Percentiles rank a stretch among this genome's conserved stretches.
Conservation (phyloP, 1,140 invertebrate genomes). For the Hydropsyche tenuis region DNA sequence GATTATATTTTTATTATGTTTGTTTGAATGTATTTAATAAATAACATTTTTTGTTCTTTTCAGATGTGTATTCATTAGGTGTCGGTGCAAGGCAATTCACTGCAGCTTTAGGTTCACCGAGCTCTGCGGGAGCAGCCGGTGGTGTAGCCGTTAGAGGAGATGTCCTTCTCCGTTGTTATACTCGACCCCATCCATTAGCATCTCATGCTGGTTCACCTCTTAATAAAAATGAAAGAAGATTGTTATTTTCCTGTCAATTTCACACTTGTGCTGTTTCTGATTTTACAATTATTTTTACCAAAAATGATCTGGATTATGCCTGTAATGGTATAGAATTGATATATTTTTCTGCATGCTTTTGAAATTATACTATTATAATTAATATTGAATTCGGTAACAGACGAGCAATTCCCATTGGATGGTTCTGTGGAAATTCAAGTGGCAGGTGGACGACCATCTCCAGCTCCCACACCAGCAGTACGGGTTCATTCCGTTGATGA, state of each 20-base stretch:
- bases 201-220: constrained; percentile 48
- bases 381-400: constrained; percentile 53
- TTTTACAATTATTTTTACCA: constrained; percentile 81
- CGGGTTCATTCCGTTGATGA: constrained; percentile 72
- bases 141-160: constrained; percentile 83
- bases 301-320: constrained; percentile 85
- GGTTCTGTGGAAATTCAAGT: constrained; percentile 83
- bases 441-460: constrained; percentile 65
- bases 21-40: neutral
- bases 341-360: neutral
- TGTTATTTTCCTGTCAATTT: constrained; percentile 84
- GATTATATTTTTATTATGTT: neutral
- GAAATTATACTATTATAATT: neutral
- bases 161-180: constrained; percentile 89
- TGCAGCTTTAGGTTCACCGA: constrained; percentile 68
- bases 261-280: constrained; percentile 90
- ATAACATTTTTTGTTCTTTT: constrained; percentile 43
- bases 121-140: constrained; percentile 70
- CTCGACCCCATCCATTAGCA: constrained; percentile 63
- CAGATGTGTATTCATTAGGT: constrained; percentile 75
- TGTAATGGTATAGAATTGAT: constrained; percentile 67
- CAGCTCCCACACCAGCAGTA: constrained; percentile 75
- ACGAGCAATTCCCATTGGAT: constrained; percentile 72
- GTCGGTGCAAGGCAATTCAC: constrained; percentile 70
- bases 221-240: constrained; percentile 51